Conservation (phyloP, 1,140 invertebrate species). For the Neodiprion pinetum region DNA sequence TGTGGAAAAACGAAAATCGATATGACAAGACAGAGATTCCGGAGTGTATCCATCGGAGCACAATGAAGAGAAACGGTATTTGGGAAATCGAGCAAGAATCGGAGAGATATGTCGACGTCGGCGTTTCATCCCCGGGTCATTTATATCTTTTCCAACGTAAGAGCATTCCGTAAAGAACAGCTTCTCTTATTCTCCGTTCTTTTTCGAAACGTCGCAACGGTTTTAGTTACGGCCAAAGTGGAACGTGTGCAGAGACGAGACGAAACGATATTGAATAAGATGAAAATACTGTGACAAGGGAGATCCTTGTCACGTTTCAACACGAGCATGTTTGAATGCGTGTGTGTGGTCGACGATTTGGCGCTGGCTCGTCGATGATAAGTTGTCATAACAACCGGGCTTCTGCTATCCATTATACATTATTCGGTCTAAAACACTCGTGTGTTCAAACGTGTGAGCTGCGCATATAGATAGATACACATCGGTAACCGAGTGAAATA, state of each 20-base stretch:
- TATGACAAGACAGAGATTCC: no score
- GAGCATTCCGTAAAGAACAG: not conserved
- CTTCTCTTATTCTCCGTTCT: not conserved
- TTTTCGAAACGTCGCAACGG: not conserved
- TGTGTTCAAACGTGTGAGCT: not conserved
- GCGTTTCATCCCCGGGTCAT: not conserved
- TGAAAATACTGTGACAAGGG: no score
- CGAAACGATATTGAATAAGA: no score
- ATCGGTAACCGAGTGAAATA: not conserved
- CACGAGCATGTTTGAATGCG: no score
- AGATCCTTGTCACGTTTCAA: no score
- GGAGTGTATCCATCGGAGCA: no score
- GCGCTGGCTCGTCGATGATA: not conserved
- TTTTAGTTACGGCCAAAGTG: no score
- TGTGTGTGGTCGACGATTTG: no score
- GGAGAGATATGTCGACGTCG: not conserved
- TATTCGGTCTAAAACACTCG: not conserved
- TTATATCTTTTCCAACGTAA: slow-evolving; percentile 2
- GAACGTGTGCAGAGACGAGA: no score
- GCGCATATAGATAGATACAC: no score
- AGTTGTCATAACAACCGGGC: not conserved
- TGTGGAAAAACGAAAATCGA: no score
- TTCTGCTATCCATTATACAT: not conserved
- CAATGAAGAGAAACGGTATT: no score
- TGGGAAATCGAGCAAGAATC: not conserved